Base-by-base conservation (phyloP, 2,888 invertebrate species). In the Elysia crispata region DNA sequence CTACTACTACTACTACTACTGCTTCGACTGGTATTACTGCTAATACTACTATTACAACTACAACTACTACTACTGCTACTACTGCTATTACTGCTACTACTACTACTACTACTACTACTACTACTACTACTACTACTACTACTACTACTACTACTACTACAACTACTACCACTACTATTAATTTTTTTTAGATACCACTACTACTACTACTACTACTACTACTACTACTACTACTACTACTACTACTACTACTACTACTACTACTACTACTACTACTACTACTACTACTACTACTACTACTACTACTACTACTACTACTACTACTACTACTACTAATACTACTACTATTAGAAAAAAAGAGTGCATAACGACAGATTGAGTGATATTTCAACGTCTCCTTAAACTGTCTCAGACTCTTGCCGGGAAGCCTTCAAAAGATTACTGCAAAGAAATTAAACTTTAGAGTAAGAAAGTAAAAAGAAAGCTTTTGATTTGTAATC, bases 121-220 rank as follows among this genome's bases (percentile, higher is more conserved):
- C 70, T 31, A 70, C 31, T 20, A 31, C 70, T 31, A 70, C 30
- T 31, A 31, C 70, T 31, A 70, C 33, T 20, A 70, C 70, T 31
- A 70, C 70, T 31, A 70, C 70, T 31, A 70, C 30, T 31, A 70
- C 70, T 31, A 70, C 20, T 5, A 70, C 33, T 31, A 70, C 30
- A 20, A 70, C 70, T 70, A 70, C 70, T 31, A 41, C 5, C 3
- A 41, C 70, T 31, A 23, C 33, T 20, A 31, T 23, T 31, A 70
- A 18, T 31, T 33, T 41, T 31, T 33, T 18, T 31, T 33, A 13
- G 18, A 70, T 72, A 81, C 79, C 49, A 81, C 75, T 77, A 81
- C 79, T 77, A 81, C 79, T 72, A 80, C 75, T 72, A 81, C 79
- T 77, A 80, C 67, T 30, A 80, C 69, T 64, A 77, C 73, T 75